Evolutionary conservation across 2,113 vertebrate species (phyloP), one percentile per base, ranked within the genome.

Genomic region (Microtus pennsylvanicus): DNA sequence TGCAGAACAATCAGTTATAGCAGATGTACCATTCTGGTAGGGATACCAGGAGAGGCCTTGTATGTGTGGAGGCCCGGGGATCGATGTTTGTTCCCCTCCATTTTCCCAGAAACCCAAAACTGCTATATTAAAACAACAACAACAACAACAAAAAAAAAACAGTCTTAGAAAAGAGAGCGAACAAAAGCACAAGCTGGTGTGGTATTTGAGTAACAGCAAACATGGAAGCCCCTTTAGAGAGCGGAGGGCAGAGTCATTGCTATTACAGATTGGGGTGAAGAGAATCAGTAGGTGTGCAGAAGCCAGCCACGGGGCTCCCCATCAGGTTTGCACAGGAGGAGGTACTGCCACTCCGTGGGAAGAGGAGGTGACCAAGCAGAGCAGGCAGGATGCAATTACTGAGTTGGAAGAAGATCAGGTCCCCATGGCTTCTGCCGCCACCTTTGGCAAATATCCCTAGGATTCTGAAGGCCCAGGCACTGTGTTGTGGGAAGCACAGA

Each of bases 341-440:
- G 28, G 9, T 1, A 14, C 78, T 0, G 0, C 82, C 28, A 0
- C 28, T 33, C 70, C 42, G 42, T 0, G 8, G 69, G 69, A 24
- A 33, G 80, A 89, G 91, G 91, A 75, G 65, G 42, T 8, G 52
- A 45, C 65, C 3, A 28, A 16, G 33, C 70, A 89, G 61, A 58
- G 92, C 21, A 3, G 87, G 93, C 67, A 58, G 88, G 77, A 67
- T 76, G 85, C 81, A 77, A 3, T 80, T 81, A 58, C 74, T 35
- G 61, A 45, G 7, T 7, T 87, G 97, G 85, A 83, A 10, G 61
- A 5, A 14, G 87, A 75, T 94, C 94, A 94, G 50, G 5, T 47
- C n/a, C 75, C 50, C 47, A 0, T 3, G 6, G 93, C 61, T 65
- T 63, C 72, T 19, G 4, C 63, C 0, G 0, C 83, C 67, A 38